Base-by-base conservation (phyloP, 1,140 invertebrate species). In the Cydia strobilella region DNA sequence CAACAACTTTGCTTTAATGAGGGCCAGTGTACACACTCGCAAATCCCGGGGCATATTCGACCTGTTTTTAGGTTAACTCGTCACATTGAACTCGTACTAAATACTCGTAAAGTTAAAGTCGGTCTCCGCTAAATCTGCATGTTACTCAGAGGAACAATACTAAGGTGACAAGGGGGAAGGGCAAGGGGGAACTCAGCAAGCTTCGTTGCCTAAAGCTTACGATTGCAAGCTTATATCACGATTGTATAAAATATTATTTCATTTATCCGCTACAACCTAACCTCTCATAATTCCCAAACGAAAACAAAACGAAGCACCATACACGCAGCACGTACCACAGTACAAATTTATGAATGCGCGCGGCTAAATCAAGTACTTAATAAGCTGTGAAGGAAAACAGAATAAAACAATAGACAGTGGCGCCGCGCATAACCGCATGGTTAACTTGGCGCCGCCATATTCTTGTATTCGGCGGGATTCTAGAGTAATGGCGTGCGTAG, bases 271-370 rank as follows among this genome's bases (percentile, higher is more conserved):
- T n/a, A 63, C 62, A 63, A 66, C 63, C 63, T 35, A 69, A 69
- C 27, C 31, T 69, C 27, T 39, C 65, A 31, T 69, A 42, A 69
- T 69, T 69, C 65, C 65, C 65, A 69, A 42, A 69, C 31, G 65
- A 35, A 69, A 66, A 65, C 63, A n/a, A 66, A 69, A 69, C n/a
- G n/a, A 69, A 39, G 35, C 18, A 69, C 65, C 65, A 35, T 66
- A 69, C 65, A 0, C 15, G 65, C 27, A n/a, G 42, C 65, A 69
- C 31, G n/a, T 69, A 39, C 27, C 15, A 39, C 65, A 20, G 13
- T n/a, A 66, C 63, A 66, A 66, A 66, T 6, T 69, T 69, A 69
- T 35, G 5, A 35, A 18, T 69, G 31, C 31, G 10, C 1, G 65
- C 6, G 65, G 35, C 2, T 3, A 35, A 69, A 69, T 35, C 7